Percentiles rank a stretch among this genome's conserved stretches.
These are phyloP conservation scores for Gymnarchus niloticus DNA, from an alignment of 2,113 vertebrate species.

Conservation along the genomic window DNA sequence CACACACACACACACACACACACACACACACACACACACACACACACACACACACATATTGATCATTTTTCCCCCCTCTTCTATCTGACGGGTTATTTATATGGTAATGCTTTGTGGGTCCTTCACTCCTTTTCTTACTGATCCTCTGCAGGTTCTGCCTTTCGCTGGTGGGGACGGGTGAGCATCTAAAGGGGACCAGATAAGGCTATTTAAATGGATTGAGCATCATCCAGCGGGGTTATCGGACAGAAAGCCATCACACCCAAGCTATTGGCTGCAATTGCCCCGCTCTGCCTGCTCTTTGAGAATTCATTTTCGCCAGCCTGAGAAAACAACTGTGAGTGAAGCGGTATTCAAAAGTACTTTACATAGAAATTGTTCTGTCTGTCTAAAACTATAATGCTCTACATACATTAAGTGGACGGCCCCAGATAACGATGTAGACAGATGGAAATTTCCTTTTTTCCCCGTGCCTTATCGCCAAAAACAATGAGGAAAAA, in stretches of 20 bases:
- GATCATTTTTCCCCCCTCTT: slow-evolving; percentile 34
- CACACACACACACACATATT: slow-evolving; percentile 36
- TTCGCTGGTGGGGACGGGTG: background rate
- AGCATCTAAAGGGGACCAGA: slow-evolving; percentile 23
- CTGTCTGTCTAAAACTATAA: slow-evolving; percentile 20
- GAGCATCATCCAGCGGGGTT: slow-evolving; percentile 23
- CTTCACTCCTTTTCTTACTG: slow-evolving; percentile 20
- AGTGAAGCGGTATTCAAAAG: slow-evolving; percentile 1
- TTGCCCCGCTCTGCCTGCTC: background rate
- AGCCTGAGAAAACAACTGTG: background rate
- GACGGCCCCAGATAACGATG: background rate
- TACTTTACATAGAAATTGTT: slow-evolving; percentile 16
- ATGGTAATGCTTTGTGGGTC: slow-evolving; percentile 24
- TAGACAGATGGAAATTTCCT: background rate
- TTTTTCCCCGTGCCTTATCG: background rate
- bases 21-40: background rate
- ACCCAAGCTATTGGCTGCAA: background rate
- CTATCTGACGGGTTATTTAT: slow-evolving; percentile 23
- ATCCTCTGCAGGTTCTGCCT: background rate
- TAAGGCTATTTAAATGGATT: slow-evolving; percentile 30
- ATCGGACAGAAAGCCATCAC: slow-evolving; percentile 11
- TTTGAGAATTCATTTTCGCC: background rate
- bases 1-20: background rate
- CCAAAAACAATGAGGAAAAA: background rate
- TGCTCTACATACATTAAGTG: slow-evolving; percentile 18